Base-by-base conservation (phyloP, 1,140 invertebrate genomes). In the Anastatus disparis region DNA sequence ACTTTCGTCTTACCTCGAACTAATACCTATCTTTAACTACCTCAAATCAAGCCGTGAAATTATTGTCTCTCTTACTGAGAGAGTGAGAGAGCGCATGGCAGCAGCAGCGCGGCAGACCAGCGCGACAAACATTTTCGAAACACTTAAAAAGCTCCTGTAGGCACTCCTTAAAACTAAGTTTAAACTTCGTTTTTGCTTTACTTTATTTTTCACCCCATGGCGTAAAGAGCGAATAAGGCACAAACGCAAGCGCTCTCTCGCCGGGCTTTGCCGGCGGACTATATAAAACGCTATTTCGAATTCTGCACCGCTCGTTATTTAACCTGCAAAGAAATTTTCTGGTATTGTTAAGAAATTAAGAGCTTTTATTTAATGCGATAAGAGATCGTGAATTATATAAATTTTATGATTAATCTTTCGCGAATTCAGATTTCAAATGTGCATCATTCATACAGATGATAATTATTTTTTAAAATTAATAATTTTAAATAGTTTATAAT, bases 111-210 rank as follows among this genome's bases (percentile, higher is more conserved):
- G n/a, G n/a, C n/a, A n/a, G n/a, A n/a, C n/a, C n/a, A n/a, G n/a
- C n/a, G n/a, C n/a, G n/a, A n/a, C n/a, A n/a, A n/a, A n/a, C 67
- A 53, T 70, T 70, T 70, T 62, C 59, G 58, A 63, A 70, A 69
- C 66, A 61, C 46, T 69, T 61, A 55, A 61, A n/a, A n/a, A 61
- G 42, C 58, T 62, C 38, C 67, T 38, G n/a, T 15, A n/a, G 15
- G 67, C 44, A 40, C 67, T 70, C 58, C 58, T 62, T 70, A 2
- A n/a, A 62, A 70, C 67, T 70, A 62, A 70, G 58, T 70, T 70
- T 70, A 62, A 70, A 70, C 67, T 53, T 55, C 48, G 58, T 70
- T 70, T 70, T n/a, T 55, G 59, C 58, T 63, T 50, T 53, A 62
- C 48, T 70, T 70, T 70, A 70, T 70, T 70, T 35, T 59, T 61